These are phyloP conservation scores for Cossypha dichroa DNA, from an alignment of 2,797 vertebrate species.

Conservation along the genomic window DNA sequence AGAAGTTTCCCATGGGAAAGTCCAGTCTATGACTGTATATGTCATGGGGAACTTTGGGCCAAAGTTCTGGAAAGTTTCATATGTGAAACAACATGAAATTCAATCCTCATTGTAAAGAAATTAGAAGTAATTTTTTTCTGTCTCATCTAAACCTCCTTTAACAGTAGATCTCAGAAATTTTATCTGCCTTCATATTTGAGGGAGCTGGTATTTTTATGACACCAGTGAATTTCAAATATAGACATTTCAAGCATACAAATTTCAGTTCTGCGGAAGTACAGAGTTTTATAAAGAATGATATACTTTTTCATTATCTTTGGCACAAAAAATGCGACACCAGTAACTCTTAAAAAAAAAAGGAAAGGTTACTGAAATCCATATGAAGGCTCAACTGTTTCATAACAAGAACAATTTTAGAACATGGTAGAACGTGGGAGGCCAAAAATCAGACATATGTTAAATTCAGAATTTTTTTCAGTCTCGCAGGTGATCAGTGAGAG, in stretches of 20 bases:
- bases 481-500: neutral
- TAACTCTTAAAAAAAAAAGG: neutral
- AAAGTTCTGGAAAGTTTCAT: neutral
- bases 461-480: neutral
- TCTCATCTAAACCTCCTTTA: neutral
- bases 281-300: neutral
- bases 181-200: neutral
- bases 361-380: neutral
- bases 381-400: neutral
- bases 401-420: neutral
- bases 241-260: neutral
- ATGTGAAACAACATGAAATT: neutral
- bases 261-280: neutral
- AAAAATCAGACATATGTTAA: neutral
- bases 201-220: neutral
- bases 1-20: neutral
- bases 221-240: neutral
- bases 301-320: neutral
- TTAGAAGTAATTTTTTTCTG: neutral
- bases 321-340: neutral
- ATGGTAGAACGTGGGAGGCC: neutral
- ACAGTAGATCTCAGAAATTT: neutral
- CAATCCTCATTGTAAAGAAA: neutral
- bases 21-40: neutral
- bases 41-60: neutral